These are phyloP conservation scores for Luehdorfia chinensis DNA, from an alignment of 1,140 invertebrate genomes.

Conservation along the genomic window DNA sequence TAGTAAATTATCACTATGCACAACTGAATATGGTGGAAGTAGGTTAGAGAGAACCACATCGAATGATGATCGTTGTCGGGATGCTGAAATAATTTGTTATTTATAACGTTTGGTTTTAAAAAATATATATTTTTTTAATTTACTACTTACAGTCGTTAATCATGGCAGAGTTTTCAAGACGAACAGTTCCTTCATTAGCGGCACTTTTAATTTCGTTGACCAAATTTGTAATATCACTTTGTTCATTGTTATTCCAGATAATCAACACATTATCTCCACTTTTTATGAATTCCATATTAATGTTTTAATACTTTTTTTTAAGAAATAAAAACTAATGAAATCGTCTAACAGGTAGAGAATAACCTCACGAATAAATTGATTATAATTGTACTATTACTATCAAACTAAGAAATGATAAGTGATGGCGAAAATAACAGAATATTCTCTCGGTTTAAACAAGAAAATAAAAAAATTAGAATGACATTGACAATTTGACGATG, in stretches of 20 bases:
- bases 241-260: conserved; percentile 58
- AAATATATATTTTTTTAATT: conserved; percentile 2
- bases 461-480: no score
- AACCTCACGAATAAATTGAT: neutral
- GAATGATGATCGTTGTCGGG: conserved; percentile 76
- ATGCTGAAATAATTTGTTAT: conserved; percentile 56
- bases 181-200: conserved; percentile 40
- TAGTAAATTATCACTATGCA: conserved; percentile 73
- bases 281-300: conserved; percentile 59
- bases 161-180: conserved; percentile 70
- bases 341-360: no score
- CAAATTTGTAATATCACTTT: conserved; percentile 52
- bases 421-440: no score
- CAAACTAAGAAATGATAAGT: no score
- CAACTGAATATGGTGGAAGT: conserved; percentile 53
- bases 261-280: conserved; percentile 54
- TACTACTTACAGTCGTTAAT: conserved; percentile 53
- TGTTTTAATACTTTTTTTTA: neutral
- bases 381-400: no score
- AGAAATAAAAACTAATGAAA: conserved; percentile 1
- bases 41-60: conserved; percentile 79
- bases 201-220: conserved; percentile 51
- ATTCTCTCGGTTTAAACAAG: no score
- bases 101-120: no score
- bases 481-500: no score